Percentiles rank a stretch among this genome's conserved stretches.
Evolutionary conservation across 2,113 vertebrate species (phyloP).

Genomic region (Pica pica): DNA sequence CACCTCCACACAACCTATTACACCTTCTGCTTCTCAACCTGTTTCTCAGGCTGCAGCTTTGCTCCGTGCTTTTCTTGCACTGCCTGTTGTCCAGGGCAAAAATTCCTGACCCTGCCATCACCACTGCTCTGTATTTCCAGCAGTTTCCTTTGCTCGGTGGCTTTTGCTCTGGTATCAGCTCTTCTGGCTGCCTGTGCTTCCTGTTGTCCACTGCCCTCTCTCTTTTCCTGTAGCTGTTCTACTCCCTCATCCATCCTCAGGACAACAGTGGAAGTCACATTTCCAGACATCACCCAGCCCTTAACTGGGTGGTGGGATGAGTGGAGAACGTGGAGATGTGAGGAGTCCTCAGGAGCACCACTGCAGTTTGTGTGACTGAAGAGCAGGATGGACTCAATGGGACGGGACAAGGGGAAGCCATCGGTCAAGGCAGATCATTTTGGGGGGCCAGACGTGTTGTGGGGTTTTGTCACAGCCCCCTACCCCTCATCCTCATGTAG

Average conservation of each 20-base stretch:
- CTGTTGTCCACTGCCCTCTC: neutral
- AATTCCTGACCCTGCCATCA: neutral
- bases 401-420: neutral
- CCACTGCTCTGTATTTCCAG: neutral
- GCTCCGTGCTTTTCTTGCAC: neutral
- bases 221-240: neutral
- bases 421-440: neutral
- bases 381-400: neutral
- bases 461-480: neutral
- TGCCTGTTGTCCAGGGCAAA: neutral
- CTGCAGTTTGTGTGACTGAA: neutral
- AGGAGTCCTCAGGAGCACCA: neutral
- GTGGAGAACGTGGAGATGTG: neutral
- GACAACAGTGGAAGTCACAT: neutral
- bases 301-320: neutral
- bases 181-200: neutral
- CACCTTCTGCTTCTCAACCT: neutral
- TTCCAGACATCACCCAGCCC: neutral
- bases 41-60: neutral
- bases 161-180: neutral
- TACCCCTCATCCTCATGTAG: neutral
- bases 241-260: neutral
- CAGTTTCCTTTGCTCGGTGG: neutral
- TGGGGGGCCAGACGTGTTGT: rapidly evolving
- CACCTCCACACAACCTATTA: rapidly evolving